phyloP scores from a whole-genome alignment of 1,140 invertebrate genomes.

The Rhysida immarginata region DNA sequence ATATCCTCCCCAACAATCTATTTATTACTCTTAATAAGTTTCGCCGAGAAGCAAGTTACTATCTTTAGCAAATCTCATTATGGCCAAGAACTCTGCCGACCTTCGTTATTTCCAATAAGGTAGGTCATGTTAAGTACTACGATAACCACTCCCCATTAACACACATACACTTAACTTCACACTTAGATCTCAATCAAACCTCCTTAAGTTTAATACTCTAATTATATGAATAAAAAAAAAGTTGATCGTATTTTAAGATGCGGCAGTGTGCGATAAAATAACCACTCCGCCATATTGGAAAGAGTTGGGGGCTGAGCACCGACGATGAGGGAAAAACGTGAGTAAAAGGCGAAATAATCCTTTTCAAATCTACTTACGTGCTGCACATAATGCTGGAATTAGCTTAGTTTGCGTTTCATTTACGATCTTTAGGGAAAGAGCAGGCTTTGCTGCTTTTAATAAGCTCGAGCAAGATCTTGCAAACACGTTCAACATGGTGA shows the following conservation, averaged over 20 bases:
- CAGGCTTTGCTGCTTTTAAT: slow-evolving; percentile 41
- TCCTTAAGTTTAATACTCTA: background rate
- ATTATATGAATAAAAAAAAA: background rate
- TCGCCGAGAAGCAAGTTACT: too few species aligned
- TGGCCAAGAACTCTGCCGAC: too few species aligned
- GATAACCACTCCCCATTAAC: too few species aligned
- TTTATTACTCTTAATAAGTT: too few species aligned
- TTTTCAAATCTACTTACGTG: slow-evolving; percentile 37
- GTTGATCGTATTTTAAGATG: background rate
- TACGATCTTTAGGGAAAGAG: slow-evolving; percentile 31
- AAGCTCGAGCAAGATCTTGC: slow-evolving; percentile 41
- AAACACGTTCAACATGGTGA: slow-evolving; percentile 46
- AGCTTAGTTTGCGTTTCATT: slow-evolving; percentile 39
- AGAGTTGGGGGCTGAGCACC: too few species aligned
- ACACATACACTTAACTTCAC: too few species aligned
- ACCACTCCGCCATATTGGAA: background rate
- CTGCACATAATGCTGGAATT: slow-evolving; percentile 35
- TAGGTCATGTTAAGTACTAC: too few species aligned
- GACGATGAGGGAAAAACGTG: background rate
- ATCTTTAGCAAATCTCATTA: too few species aligned
- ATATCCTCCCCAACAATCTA: too few species aligned
- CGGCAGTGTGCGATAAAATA: background rate
- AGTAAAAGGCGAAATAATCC: background rate
- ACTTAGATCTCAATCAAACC: background rate
- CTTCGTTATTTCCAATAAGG: too few species aligned